phyloP scores from a whole-genome alignment of 2,888 invertebrate species.

The Choristoneura rosaceana region DNA sequence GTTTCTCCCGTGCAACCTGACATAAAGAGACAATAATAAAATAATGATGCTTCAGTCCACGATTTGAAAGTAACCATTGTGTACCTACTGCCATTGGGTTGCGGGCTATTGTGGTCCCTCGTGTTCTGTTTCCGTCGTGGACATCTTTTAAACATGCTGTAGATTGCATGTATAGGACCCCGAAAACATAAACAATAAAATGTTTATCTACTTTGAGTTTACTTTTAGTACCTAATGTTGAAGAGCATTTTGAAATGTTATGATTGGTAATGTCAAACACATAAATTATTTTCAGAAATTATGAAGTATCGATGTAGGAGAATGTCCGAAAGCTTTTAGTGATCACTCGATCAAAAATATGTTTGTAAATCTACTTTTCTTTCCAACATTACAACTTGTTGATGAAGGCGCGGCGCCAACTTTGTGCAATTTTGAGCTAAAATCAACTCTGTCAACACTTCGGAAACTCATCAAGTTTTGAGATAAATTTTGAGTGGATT shows the following conservation, averaged over 20 bases:
- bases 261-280: neutral
- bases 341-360: conserved; percentile 23
- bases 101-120: too few relatives aligned
- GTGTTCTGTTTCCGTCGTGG: too few relatives aligned
- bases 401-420: conserved; percentile 34
- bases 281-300: conserved; percentile 6
- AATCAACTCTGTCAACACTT: conserved; percentile 15
- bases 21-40: too few relatives aligned
- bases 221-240: neutral
- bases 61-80: too few relatives aligned
- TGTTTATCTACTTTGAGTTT: neutral
- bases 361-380: conserved; percentile 8
- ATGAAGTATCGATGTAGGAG: conserved; percentile 1
- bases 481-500: conserved; percentile 24
- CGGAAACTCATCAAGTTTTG: conserved; percentile 11
- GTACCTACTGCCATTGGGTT: too few relatives aligned
- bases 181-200: neutral
- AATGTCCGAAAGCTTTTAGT: conserved; percentile 29
- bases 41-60: too few relatives aligned
- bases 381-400: conserved; percentile 16
- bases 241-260: conserved; percentile 21
- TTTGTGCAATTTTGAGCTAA: conserved; percentile 23
- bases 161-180: too few relatives aligned
- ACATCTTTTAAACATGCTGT: too few relatives aligned
- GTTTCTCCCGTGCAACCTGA: too few relatives aligned